A percentile compares a stretch with the other conserved stretches of the same genome.
Evolutionary conservation across 2,888 invertebrate species (phyloP).

Genomic region (Lochmaea capreae): DNA sequence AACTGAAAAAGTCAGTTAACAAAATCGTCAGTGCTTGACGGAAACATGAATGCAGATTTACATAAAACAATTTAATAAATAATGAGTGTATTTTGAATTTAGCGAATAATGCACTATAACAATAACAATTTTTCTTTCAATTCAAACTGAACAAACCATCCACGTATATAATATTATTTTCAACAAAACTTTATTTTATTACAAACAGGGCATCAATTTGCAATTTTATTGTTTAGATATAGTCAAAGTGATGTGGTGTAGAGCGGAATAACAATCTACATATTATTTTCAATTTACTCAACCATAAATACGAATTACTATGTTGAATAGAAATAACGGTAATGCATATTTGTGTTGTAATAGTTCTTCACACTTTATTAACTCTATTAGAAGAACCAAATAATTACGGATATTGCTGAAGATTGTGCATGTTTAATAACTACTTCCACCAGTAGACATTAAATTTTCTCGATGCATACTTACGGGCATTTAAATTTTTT

Average conservation of each 20-base stretch:
- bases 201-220: conserved; percentile 5
- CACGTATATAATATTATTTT: not conserved
- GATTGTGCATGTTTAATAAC: not conserved
- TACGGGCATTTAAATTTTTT: not conserved
- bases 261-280: not conserved
- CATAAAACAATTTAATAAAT: too few relatives aligned
- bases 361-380: conserved; percentile 10
- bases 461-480: not conserved
- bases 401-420: conserved; percentile 4
- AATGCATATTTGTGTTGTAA: conserved; percentile 14
- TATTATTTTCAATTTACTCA: conserved; percentile 16
- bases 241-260: not conserved
- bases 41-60: too few relatives aligned
- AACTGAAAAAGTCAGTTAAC: too few relatives aligned
- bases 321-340: conserved; percentile 28
- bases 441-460: not conserved
- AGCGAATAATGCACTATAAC: not conserved
- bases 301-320: conserved; percentile 25
- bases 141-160: not conserved
- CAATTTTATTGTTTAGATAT: conserved; percentile 10
- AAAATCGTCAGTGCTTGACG: too few relatives aligned
- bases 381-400: not conserved
- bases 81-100: not conserved
- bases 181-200: not conserved
- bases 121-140: not conserved